A percentile compares a stretch with the other conserved stretches of the same genome.
These are phyloP conservation scores for Caenorhabditis imperialis DNA, from an alignment of 2,888 invertebrate genomes.

Conservation along the genomic window DNA sequence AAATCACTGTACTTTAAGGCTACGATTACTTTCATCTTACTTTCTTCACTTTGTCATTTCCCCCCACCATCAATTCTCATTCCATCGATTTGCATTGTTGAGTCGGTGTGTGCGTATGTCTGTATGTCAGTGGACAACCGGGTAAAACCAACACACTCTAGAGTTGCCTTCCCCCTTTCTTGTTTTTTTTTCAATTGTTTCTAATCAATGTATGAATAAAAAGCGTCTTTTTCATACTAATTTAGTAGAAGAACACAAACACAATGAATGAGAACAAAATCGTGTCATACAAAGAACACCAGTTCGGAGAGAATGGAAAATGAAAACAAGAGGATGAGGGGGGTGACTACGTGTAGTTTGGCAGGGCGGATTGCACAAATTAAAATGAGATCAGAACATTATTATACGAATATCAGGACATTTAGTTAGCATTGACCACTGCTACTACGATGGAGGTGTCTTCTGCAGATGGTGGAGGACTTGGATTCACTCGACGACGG, in stretches of 20 bases:
- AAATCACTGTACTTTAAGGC: no score
- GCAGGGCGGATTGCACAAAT: conserved; percentile 35
- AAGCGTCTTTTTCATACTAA: background rate
- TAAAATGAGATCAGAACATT: conserved; percentile 2
- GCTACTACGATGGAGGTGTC: background rate
- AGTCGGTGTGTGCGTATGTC: conserved; percentile 54
- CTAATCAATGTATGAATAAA: no score
- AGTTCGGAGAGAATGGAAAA: background rate
- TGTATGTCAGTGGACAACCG: conserved; percentile 59
- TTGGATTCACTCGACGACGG: conserved; percentile 42
- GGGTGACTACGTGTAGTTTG: background rate
- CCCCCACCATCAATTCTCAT: no score
- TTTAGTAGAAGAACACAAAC: conserved; percentile 10
- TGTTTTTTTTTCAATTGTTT: background rate
- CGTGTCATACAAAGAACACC: conserved; percentile 14
- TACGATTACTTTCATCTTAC: background rate
- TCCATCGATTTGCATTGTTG: conserved; percentile 33
- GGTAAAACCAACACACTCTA: conserved; percentile 47
- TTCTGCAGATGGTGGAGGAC: conserved; percentile 21
- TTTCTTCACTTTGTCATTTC: conserved; percentile 38
- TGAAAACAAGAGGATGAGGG: background rate
- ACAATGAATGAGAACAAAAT: background rate
- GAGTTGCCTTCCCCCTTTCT: background rate
- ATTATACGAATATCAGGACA: background rate
- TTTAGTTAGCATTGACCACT: conserved; percentile 7